A percentile compares a stretch with the other conserved stretches of the same genome.
Evolutionary conservation across 2,113 vertebrate species (phyloP).

Genomic region (Calyptomena viridis): DNA sequence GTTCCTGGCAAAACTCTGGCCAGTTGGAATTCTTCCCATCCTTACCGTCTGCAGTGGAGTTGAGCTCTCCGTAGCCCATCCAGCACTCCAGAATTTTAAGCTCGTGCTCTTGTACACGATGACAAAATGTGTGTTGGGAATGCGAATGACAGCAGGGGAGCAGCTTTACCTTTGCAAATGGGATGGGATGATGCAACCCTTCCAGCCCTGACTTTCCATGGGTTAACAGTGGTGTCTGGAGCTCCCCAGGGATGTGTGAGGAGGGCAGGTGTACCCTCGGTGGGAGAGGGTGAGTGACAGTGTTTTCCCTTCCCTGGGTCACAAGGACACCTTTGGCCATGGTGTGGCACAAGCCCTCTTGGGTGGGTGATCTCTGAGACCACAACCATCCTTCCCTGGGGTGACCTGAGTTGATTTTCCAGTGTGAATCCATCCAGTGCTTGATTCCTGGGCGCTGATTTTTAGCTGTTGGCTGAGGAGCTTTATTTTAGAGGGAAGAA

Average conservation of each 20-base stretch:
- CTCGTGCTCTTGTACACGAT: background rate
- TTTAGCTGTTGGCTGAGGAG: background rate
- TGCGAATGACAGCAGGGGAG: background rate
- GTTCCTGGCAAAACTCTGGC: background rate
- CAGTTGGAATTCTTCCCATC: background rate
- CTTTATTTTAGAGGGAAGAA: background rate
- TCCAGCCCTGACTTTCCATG: rapidly evolving
- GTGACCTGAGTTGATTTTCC: background rate
- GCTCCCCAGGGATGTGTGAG: background rate
- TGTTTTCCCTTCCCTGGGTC: rapidly evolving
- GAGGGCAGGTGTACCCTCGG: background rate
- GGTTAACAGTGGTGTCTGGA: rapidly evolving
- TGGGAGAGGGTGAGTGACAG: rapidly evolving
- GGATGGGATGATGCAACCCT: background rate
- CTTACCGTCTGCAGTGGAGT: background rate
- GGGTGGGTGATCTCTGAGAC: background rate
- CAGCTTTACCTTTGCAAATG: background rate
- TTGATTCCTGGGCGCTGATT: background rate
- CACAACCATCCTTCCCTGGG: background rate
- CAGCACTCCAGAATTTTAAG: background rate
- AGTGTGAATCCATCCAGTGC: background rate
- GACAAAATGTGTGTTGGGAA: background rate
- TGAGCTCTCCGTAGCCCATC: background rate
- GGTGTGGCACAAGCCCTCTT: background rate
- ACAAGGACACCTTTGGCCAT: rapidly evolving